Conservation (phyloP, 2,888 invertebrate genomes). For the Yponomeuta plumbellus region DNA sequence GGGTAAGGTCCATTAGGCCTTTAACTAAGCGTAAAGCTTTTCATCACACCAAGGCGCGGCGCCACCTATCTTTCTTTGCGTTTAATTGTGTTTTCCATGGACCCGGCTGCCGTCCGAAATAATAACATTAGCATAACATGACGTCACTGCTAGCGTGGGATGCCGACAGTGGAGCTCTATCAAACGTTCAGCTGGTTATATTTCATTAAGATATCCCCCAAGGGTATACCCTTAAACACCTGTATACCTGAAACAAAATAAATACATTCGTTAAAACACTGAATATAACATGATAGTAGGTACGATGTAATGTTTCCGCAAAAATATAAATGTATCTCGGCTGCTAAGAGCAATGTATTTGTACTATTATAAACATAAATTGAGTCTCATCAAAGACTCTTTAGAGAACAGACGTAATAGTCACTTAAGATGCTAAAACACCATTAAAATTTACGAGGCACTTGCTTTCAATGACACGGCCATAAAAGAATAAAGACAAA, state of each 20-base stretch:
- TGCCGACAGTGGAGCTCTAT: background rate
- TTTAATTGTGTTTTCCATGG: slow-evolving; percentile 19
- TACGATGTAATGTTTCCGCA: too few relatives aligned
- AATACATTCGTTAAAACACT: background rate
- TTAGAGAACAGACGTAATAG: background rate
- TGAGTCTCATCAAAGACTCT: background rate
- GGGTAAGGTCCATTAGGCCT: background rate
- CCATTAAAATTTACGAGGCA: slow-evolving; percentile 51
- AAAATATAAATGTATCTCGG: too few relatives aligned
- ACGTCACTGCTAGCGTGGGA: background rate
- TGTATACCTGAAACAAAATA: background rate
- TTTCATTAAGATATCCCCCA: background rate
- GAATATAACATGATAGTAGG: too few relatives aligned
- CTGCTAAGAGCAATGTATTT: too few relatives aligned
- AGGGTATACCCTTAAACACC: too few relatives aligned
- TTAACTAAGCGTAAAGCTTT: background rate
- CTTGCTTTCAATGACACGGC: slow-evolving; percentile 42
- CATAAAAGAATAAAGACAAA: slow-evolving; percentile 36
- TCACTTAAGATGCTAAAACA: slow-evolving; percentile 1
- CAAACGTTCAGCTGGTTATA: background rate
- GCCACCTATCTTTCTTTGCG: slow-evolving; percentile 13
- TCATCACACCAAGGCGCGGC: background rate
- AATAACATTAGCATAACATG: slow-evolving; percentile 5
- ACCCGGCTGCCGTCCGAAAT: slow-evolving; percentile 11
- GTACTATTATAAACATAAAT: too few relatives aligned